Conservation (phyloP, 2,113 vertebrate genomes). For the Cyprinodon variegatus region DNA sequence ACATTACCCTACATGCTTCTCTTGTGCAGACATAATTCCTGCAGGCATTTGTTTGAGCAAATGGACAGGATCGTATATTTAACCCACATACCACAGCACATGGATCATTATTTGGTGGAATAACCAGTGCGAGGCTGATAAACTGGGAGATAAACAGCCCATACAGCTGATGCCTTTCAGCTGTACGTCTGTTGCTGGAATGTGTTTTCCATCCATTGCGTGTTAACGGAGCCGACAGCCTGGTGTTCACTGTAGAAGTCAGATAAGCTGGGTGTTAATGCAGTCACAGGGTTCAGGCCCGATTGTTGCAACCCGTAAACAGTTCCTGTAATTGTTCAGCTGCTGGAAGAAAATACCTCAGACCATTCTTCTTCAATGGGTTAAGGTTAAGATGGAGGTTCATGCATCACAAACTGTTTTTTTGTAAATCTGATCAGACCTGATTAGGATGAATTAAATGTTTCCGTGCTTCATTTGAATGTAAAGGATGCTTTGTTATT, state of each 20-base stretch:
- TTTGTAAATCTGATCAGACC: too few relatives aligned
- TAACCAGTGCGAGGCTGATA: slow-evolving; percentile 1
- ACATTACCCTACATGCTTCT: neutral
- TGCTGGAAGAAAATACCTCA: neutral
- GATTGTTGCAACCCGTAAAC: slow-evolving; percentile 29
- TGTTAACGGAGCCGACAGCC: slow-evolving; percentile 40
- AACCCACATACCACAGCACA: slow-evolving; percentile 29
- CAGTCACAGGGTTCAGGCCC: neutral
- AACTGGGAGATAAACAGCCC: slow-evolving; percentile 6
- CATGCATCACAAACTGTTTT: neutral
- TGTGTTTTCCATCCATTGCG: slow-evolving; percentile 13
- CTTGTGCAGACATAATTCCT: neutral
- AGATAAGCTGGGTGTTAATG: slow-evolving; percentile 42
- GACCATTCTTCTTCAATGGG: neutral
- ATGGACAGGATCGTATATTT: neutral
- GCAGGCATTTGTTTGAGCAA: neutral
- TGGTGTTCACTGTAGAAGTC: neutral
- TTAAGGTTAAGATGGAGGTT: neutral
- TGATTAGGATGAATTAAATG: neutral
- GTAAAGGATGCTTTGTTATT: neutral
- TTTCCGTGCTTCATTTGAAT: neutral
- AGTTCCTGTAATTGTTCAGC: slow-evolving; percentile 60
- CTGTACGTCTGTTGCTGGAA: neutral
- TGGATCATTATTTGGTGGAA: slow-evolving; percentile 15
- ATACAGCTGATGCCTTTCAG: neutral